A percentile compares a stretch with the other conserved stretches of the same genome.
Evolutionary conservation across 2,113 vertebrate genomes (phyloP).

Genomic region (Glaucidium brasilianum): DNA sequence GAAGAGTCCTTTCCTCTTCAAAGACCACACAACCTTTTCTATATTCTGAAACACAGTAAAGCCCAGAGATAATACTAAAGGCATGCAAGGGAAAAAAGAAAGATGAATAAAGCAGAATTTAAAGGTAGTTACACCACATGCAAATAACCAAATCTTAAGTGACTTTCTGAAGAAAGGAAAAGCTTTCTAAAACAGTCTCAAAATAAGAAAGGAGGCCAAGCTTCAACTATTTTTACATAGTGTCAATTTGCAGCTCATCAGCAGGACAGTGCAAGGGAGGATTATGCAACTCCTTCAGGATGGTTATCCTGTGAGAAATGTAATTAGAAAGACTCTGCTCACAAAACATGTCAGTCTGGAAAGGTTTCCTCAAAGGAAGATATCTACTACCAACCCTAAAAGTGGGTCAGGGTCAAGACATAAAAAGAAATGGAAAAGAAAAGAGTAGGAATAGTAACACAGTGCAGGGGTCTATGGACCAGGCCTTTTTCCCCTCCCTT

Average conservation of each 20-base stretch:
- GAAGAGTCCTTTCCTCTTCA: background rate
- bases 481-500: background rate
- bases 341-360: background rate
- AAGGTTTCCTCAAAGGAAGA: background rate
- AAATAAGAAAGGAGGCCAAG: constrained; percentile 43
- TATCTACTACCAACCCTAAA: background rate
- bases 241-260: constrained; percentile 59
- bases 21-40: background rate
- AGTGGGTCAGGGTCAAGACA: constrained; percentile 12
- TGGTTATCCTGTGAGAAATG: constrained; percentile 17
- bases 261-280: constrained; percentile 44
- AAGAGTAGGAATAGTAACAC: background rate
- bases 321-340: constrained; percentile 28
- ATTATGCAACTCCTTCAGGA: constrained; percentile 57
- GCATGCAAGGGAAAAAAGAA: background rate
- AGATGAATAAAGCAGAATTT: background rate
- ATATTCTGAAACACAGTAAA: background rate
- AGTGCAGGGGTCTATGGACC: background rate
- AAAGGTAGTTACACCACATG: background rate
- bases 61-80: background rate
- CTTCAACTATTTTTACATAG: constrained; percentile 56
- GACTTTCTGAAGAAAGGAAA: background rate
- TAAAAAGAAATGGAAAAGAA: background rate
- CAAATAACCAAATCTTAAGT: background rate
- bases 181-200: constrained; percentile 20